Base-by-base conservation (phyloP, 1,140 invertebrate species). In the Phymastichus coffea region DNA sequence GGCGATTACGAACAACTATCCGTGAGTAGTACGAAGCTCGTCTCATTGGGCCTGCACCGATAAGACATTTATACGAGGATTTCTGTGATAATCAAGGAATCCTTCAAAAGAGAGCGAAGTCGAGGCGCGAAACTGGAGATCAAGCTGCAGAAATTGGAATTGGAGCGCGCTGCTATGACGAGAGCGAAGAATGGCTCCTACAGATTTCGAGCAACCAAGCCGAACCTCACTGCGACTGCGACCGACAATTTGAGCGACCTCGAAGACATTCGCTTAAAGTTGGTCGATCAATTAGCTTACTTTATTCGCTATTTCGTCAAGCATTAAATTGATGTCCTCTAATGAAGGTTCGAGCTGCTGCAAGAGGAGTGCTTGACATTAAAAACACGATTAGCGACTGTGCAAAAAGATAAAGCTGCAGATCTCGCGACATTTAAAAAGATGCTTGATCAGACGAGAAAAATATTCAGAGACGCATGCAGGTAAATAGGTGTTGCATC, bases 361-460 rank as follows among this genome's bases (percentile, higher is more conserved):
- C 66, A 79, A 64, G 79, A 80, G 57, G 76, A 80, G 51, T 74
- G 71, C 57, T 66, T 78, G n/a, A 67, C 72, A 3, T 28, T 79
- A 7, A 78, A 77, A 57, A 65, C 72, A 4, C 67, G 76, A 51
- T 51, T 80, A 26, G 62, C 70, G 4, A 75, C 69, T 4, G 54
- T 79, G 2, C 69, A 72, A 14, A 69, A 72, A 15, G 74, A 79
- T 19, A 80, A 78, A 63, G 56, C 63, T 0, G 64, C 69, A 2
- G 78, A 80, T 61, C 54, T 77, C 1, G 40, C 52, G 2, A 63
- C 57, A 15, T 79, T 75, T 17, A 73, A 71, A 28, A 57, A 65
- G 47, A 73, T 77, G 61, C 54, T 76, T 0, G 68, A 77, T n/a
- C 61, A 74, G 25, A 62, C 70, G 4, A 71, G 61, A 57, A 66